Base-by-base conservation (phyloP, 2,888 invertebrate species). In the Hydrotaea diabolus region DNA sequence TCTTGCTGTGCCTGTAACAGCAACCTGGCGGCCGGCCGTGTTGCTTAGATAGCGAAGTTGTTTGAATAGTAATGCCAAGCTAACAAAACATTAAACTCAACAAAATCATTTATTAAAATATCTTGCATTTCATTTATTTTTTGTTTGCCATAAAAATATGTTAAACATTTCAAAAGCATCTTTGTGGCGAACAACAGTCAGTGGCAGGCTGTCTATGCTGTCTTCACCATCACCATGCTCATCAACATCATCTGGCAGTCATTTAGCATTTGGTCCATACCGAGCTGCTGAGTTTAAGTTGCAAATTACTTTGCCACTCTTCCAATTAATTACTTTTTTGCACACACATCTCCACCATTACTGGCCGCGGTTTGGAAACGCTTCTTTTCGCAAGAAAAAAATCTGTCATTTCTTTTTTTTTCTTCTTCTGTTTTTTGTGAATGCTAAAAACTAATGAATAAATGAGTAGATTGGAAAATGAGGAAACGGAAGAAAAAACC, bases 61-160 rank as follows among this genome's bases (percentile, higher is more conserved):
- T 66, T 66, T 66, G 26, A 19, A 43, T 66, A 66, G 43, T 66
- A 66, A 11, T 66, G 43, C 9, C 17, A 31, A 43, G 46, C 69
- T 15, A 69, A 69, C n/a, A 69, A 69, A 69, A 43, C 43, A 69
- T 21, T 36, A 73, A 66, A 64, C 79, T 76, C 57, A 72, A 76
- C 71, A 64, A 82, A 80, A 80, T 77, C 80, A 77, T 80, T 84
- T 84, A 84, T 84, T 77, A 75, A 84, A 80, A 84, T 80, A 77
- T 74, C 62, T 57, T 49, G 62, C 77, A 83, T 84, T 80, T 83
- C 73, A 55, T 69, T 77, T 57, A n/a, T n/a, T n/a, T 59, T 31
- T 31, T 31, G 2, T 31, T 78, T 84, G 80, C 80, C 80, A 84
- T 77, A 84, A 75, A 83, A 84, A 78, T 78, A 84, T 80, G 80